Evolutionary conservation across 2,888 invertebrate species (phyloP).

Genomic region (Heliconius aoede): DNA sequence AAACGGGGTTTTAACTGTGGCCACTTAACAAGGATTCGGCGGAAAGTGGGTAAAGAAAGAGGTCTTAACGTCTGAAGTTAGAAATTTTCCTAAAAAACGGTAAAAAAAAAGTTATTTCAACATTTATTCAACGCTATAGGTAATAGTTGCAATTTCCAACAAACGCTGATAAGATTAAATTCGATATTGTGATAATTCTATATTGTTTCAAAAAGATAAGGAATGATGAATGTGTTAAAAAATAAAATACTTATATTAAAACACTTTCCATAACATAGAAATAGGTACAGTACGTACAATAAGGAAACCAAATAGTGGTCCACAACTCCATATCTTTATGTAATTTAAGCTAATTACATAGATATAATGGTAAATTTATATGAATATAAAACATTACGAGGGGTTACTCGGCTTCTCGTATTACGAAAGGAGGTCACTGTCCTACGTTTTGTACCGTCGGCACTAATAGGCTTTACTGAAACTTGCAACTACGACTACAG

Average conservation of each 20-base stretch:
- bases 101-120: neutral
- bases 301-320: too few relatives aligned
- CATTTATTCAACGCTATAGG: neutral
- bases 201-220: neutral
- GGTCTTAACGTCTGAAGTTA: neutral
- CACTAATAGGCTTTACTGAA: slow-evolving; percentile 30
- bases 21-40: too few relatives aligned
- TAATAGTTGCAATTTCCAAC: neutral
- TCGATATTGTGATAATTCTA: neutral
- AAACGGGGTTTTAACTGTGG: too few relatives aligned
- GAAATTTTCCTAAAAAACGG: neutral
- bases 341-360: neutral
- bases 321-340: neutral
- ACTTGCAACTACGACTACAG: slow-evolving; percentile 30
- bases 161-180: slow-evolving; percentile 7
- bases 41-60: too few relatives aligned
- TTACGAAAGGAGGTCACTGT: slow-evolving; percentile 42
- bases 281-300: neutral
- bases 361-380: slow-evolving; percentile 11
- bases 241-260: neutral
- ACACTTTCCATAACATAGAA: neutral
- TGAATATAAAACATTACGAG: slow-evolving; percentile 18
- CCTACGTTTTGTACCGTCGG: slow-evolving; percentile 27
- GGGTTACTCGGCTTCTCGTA: slow-evolving; percentile 22
- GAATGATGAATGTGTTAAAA: neutral